A percentile compares a stretch with the other conserved stretches of the same genome.
These are phyloP conservation scores for Noctua janthina DNA, from an alignment of 2,888 invertebrate species.

Conservation along the genomic window DNA sequence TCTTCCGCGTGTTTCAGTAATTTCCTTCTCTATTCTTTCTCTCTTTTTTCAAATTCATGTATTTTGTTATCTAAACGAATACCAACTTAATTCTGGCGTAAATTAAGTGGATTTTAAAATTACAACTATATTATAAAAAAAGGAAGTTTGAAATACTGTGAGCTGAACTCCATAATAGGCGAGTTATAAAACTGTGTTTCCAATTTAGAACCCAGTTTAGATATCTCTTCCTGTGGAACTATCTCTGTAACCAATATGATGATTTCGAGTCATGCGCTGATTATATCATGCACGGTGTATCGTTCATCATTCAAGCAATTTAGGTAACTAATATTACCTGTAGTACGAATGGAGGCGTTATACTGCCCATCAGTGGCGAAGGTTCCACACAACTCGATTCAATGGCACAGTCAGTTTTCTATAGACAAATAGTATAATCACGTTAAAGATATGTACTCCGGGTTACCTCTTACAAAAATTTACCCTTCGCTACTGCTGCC, in stretches of 20 bases:
- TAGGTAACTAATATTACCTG: conserved; percentile 13
- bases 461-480: no score
- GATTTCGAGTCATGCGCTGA: neutral
- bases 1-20: no score
- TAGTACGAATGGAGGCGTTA: neutral
- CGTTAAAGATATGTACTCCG: no score
- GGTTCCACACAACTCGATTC: no score
- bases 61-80: no score
- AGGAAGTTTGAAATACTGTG: neutral
- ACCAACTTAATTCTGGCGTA: no score
- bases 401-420: no score
- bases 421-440: no score
- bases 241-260: neutral
- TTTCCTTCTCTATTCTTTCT: no score
- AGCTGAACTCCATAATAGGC: neutral
- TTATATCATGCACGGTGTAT: conserved; percentile 16
- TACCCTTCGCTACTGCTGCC: neutral
- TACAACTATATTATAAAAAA: neutral
- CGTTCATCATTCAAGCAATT: neutral
- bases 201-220: neutral
- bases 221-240: neutral
- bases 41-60: no score
- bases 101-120: no score
- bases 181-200: neutral
- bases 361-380: neutral